Base-by-base conservation (phyloP, 2,888 invertebrate species). In the Lycia hirtaria region DNA sequence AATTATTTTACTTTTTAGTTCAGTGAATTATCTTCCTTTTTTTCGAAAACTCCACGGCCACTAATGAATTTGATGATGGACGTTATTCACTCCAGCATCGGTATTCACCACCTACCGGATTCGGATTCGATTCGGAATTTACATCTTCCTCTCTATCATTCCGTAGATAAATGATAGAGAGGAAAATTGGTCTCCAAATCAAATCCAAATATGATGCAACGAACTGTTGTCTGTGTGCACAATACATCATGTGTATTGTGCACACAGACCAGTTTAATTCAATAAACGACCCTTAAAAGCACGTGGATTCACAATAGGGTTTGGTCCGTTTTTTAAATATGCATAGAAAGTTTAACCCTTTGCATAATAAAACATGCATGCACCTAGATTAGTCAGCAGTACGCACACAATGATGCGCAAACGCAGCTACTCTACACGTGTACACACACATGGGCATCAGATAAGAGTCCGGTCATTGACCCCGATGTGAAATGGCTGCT, bases 401-500 rank as follows among this genome's bases (percentile, higher is more conserved):
- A 0, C 19, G 14, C 71, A 71, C 73, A 69, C 68, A 62, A 60
- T 67, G 66, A 72, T 73, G 71, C 77, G 79, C 80, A 70, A 67
- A 77, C 83, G 82, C 85, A 78, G 62, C 64, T 58, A 71, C 61
- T 67, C 75, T 59, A 72, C 62, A 68, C 76, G 75, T 79, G 78
- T 64, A 73, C 76, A 67, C 76, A 82, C 83, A 78, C 82, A 76
- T 65, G 73, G 73, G 60, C 68, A 62, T 68, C 61, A 85, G 90
- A 91, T 89, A 90, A 90, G 85, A 82, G 80, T 67, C 41, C 81
- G 86, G 87, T 81, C 87, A 76, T 48, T 80, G 86, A 88, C 83
- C 90, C 73, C 69, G 62, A 30, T 43, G 74, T 80, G 86, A 85
- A 88, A 86, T 86, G 81, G 78, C 79, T 82, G 83, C 87, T 90